Evolutionary conservation across 2,888 invertebrate genomes (phyloP), one percentile per base, ranked within the genome.

Genomic region (Mechanitis messenoides): DNA sequence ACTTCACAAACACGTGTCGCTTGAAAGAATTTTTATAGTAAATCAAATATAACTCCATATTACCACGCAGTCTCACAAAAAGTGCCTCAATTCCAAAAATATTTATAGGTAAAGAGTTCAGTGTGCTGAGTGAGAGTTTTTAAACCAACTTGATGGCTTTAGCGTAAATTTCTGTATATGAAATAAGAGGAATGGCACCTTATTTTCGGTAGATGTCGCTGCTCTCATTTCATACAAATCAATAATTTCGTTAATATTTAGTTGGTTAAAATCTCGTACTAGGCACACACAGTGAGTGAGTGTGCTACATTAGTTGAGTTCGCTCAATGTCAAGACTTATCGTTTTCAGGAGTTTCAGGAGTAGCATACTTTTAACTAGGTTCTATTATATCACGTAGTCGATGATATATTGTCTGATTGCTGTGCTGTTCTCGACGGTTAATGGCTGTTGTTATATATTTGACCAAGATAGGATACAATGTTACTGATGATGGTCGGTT

Each of bases 271-370:
- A 20, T 20, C 20, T 20, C 20, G 20, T 20, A 20, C 20, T 20
- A 20, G 20, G 20, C 20, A 20, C 20, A 20, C 20, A 20, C 20
- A 80, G 75, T 80, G 80, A 71, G 83, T 82, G 84, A 83, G 83
- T 86, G 84, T 85, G 81, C 78, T 83, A 76, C 83, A 78, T 80
- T 82, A 82, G 84, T 88, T 89, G 87, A 82, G 87, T 81, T 85
- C 87, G 89, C 89, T 90, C 90, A 90, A 87, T 87, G 78, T 77
- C 82, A 89, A 90, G 89, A 90, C 89, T 90, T 87, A 81, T 84
- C 76, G 85, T 85, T 86, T 85, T 83, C 85, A 81, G 82, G 81
- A 73, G 76, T 87, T 85, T 83, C 76, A 20, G 20, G 20, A 20
- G 20, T 20, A 20, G 77, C 82, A 79, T 74, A 72, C 83, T 87